A percentile compares a stretch with the other conserved stretches of the same genome.
Conservation (phyloP, 1,140 invertebrate species). For the Plectrocnemia conspersa region DNA sequence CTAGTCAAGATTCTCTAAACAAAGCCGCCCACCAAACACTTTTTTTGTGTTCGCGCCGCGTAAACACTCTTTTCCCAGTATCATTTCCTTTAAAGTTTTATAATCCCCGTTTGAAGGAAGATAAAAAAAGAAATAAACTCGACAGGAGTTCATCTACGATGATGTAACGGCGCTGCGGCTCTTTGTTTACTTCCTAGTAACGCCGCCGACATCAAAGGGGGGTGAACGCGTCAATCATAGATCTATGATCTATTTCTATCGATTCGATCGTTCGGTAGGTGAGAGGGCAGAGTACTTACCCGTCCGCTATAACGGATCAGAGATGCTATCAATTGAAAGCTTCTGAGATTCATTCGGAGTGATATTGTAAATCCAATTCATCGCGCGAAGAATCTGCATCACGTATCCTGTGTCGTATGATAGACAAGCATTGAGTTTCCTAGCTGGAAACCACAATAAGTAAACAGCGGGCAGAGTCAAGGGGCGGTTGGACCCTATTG, state of each 20-base stretch:
- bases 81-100: conserved; percentile 32
- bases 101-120: conserved; percentile 31
- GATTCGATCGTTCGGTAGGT: conserved; percentile 3
- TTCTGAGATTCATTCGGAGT: too few species aligned
- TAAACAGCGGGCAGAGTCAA: conserved; percentile 13
- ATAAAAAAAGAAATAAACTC: conserved; percentile 33
- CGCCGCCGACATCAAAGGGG: conserved; percentile 25
- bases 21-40: conserved; percentile 25
- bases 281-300: too few species aligned
- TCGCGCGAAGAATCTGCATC: neutral
- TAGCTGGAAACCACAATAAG: conserved; percentile 17
- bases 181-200: conserved; percentile 17
- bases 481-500: conserved; percentile 13
- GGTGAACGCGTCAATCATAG: conserved; percentile 24
- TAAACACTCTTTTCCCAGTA: conserved; percentile 31
- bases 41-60: conserved; percentile 14
- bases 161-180: conserved; percentile 22
- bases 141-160: conserved; percentile 26
- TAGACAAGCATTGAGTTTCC: neutral
- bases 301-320: neutral
- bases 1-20: too few species aligned
- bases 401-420: too few species aligned
- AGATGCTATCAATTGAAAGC: neutral
- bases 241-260: conserved; percentile 22
- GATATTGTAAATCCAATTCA: too few species aligned